Evolutionary conservation across 2,888 invertebrate species (phyloP), one percentile per base, ranked within the genome.

Genomic region (Drosophila gaucha): DNA sequence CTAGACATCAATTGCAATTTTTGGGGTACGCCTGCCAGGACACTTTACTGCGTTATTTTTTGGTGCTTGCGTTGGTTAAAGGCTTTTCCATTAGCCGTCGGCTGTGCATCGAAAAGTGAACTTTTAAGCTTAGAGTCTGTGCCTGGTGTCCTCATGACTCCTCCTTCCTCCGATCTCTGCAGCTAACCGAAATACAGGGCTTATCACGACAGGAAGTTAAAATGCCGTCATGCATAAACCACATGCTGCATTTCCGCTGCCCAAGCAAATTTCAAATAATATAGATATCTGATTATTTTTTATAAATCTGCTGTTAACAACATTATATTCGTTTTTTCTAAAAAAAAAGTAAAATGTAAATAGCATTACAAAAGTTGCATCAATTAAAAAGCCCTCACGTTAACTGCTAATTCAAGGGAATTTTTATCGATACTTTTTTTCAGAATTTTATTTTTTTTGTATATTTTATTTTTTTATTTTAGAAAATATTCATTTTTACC

Each of bases 191-290:
- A 57, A 46, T 35, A 39, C 28, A 6, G 12, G 36, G 16, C 46
- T 71, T 85, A 74, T 78, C 59, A 56, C 10, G n/a, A n/a, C 59
- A 58, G 78, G 78, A 86, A 68, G 46, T 46, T 20, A 39, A 59
- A 59, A 55, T 57, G 22, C 54, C 18, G 31, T 47, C 47, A 52
- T 62, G 59, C 56, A 71, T 54, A 69, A 71, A 62, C 65, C 60
- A 39, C 38, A 41, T 14, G 59, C 16, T 62, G 68, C 54, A 74
- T 60, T 74, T 84, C 80, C 87, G 71, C 36, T 38, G 38, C 28
- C 16, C 39, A 78, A 66, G 66, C 59, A 33, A 69, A 63, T 66
- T 69, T 52, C 31, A 43, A 36, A 31, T 36, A 44, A 68, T 50
- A 33, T 56, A 20, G 24, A 6, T 2, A 10, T 8, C 3, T 20